These are phyloP conservation scores for Neodontobutis hainanensis DNA, from an alignment of 2,113 vertebrate species.

Conservation along the genomic window DNA sequence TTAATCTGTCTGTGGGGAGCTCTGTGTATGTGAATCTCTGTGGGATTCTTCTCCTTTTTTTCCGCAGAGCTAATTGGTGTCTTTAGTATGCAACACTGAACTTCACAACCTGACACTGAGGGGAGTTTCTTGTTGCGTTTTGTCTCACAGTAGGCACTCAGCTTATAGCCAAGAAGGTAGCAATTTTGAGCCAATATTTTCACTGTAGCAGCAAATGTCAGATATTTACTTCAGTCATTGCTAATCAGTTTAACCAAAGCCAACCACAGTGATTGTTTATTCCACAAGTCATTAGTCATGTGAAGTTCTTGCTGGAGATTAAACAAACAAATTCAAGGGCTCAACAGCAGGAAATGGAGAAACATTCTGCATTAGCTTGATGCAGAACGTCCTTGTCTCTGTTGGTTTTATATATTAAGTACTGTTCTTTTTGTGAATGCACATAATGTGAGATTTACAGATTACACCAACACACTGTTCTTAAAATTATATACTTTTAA, in stretches of 20 bases:
- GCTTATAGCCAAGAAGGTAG: constrained; percentile 18
- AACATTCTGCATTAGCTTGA: constrained; percentile 1
- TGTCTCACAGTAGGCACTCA: constrained; percentile 11
- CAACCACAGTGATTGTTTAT: constrained; percentile 34
- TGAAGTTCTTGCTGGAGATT: constrained; percentile 43
- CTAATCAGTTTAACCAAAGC: constrained; percentile 34
- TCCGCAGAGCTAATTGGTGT: constrained; percentile 7
- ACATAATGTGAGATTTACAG: no score
- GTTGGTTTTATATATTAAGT: constrained; percentile 21
- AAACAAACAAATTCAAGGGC: constrained; percentile 47
- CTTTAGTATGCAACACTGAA: neutral
- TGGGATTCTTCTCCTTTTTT: constrained; percentile 5
- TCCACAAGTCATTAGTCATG: constrained; percentile 35
- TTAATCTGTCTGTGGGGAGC: constrained; percentile 34
- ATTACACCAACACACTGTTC: no score
- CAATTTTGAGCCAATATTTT: constrained; percentile 1
- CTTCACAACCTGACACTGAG: neutral
- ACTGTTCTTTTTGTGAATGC: constrained; percentile 20
- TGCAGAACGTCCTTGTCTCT: constrained; percentile 13
- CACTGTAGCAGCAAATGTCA: neutral
- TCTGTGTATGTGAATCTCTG: constrained; percentile 24
- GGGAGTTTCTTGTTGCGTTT: constrained; percentile 13
- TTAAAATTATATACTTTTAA: no score
- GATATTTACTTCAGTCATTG: constrained; percentile 4
- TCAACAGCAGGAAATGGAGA: constrained; percentile 11